These are phyloP conservation scores for Anthopleura xanthogrammica DNA, from an alignment of 92 coral and sea anemone species.

Conservation along the genomic window DNA sequence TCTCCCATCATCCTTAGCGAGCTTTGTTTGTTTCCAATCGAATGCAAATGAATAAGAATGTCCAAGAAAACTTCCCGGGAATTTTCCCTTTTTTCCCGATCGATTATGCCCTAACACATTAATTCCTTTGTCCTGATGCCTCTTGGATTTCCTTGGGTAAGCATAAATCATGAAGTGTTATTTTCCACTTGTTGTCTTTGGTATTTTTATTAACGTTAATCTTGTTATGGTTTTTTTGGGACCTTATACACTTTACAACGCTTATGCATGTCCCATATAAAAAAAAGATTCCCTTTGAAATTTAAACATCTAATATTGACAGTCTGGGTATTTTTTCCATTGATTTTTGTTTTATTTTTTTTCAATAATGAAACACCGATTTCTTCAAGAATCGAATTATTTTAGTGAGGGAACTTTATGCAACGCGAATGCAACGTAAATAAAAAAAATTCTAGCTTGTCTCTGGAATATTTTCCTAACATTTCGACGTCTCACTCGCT, in stretches of 20 bases:
- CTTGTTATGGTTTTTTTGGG: background rate
- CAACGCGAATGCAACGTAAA: too few species aligned
- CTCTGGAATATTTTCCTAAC: too few species aligned
- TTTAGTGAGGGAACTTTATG: too few species aligned
- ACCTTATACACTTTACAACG: background rate
- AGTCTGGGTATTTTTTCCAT: too few species aligned
- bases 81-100: slow-evolving; percentile 6
- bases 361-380: too few species aligned
- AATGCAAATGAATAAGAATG: slow-evolving; percentile 7
- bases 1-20: slow-evolving; percentile 20
- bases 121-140: background rate
- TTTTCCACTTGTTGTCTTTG: background rate
- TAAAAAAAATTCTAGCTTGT: too few species aligned
- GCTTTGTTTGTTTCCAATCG: slow-evolving; percentile 21
- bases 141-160: slow-evolving; percentile 11
- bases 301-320: too few species aligned
- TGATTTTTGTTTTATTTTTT: too few species aligned
- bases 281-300: background rate
- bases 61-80: background rate
- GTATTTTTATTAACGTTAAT: background rate
- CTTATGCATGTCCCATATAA: background rate
- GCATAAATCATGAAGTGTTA: background rate
- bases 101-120: background rate
- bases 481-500: too few species aligned
- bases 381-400: too few species aligned